A percentile compares a stretch with the other conserved stretches of the same genome.
Evolutionary conservation across 2,113 vertebrate genomes (phyloP).

Genomic region (Collichthys lucidus): DNA sequence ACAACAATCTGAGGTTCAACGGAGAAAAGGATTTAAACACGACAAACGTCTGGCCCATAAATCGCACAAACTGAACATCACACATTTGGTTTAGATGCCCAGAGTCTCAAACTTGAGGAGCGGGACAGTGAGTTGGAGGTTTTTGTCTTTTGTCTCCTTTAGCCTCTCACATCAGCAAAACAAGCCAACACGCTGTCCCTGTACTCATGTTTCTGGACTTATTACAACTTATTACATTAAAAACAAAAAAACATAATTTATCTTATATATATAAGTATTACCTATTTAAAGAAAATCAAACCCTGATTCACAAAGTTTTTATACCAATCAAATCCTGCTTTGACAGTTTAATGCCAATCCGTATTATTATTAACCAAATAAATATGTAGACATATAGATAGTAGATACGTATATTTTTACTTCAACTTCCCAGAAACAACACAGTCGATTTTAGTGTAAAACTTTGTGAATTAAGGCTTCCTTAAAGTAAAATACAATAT

Average conservation of each 20-base stretch:
- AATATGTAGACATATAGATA: slow-evolving; percentile 25
- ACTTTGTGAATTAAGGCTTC: slow-evolving; percentile 16
- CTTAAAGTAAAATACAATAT: slow-evolving; percentile 41
- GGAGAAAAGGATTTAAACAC: slow-evolving; percentile 10
- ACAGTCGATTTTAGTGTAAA: slow-evolving; percentile 6
- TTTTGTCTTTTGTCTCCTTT: background rate
- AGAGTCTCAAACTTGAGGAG: slow-evolving; percentile 23
- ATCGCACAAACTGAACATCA: slow-evolving; percentile 4
- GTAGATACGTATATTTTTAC: background rate
- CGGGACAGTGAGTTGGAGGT: background rate
- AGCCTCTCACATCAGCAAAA: background rate
- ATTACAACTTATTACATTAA: slow-evolving; percentile 32
- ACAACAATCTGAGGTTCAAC: slow-evolving; percentile 43
- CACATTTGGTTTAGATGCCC: slow-evolving; percentile 13
- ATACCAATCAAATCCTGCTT: background rate
- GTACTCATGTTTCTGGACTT: slow-evolving; percentile 7
- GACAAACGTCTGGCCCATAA: slow-evolving; percentile 12
- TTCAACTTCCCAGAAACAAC: background rate
- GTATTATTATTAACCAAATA: slow-evolving; percentile 38
- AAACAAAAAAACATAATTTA: slow-evolving; percentile 48
- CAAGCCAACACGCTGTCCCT: background rate
- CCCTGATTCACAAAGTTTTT: slow-evolving; percentile 27
- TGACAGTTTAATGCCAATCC: background rate
- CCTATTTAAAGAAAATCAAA: slow-evolving; percentile 29
- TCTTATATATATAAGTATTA: slow-evolving; percentile 35